A percentile compares a stretch with the other conserved stretches of the same genome.
phyloP scores from a whole-genome alignment of 2,113 vertebrate species.

The Eidolon helvum region DNA sequence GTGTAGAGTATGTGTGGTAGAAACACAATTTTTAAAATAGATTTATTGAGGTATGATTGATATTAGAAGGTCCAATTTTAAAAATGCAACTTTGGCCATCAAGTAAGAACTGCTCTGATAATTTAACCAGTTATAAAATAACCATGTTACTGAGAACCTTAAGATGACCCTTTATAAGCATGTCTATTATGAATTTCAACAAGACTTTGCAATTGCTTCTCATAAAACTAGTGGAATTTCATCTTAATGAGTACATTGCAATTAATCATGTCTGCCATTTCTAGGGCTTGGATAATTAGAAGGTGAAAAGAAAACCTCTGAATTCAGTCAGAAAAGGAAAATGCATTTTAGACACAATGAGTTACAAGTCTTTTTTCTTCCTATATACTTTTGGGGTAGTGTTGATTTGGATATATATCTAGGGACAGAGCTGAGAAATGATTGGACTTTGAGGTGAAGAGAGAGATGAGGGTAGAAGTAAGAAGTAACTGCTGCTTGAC shows the following conservation, averaged over 20 bases:
- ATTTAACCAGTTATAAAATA: background rate
- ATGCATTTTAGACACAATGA: background rate
- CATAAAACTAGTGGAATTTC: background rate
- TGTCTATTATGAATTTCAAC: background rate
- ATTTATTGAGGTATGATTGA: background rate
- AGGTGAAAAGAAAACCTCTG: slow-evolving; percentile 9
- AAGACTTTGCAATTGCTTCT: background rate
- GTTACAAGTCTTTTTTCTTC: background rate
- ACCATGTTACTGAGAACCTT: background rate
- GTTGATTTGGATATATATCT: background rate
- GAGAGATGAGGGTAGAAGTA: background rate
- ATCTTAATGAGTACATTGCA: background rate
- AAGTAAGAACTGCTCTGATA: background rate
- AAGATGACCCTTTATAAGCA: background rate
- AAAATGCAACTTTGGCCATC: background rate
- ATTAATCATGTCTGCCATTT: background rate
- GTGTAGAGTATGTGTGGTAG: background rate
- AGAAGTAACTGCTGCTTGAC: background rate
- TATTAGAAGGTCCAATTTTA: background rate
- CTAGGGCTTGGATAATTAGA: background rate
- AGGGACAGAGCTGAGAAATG: background rate
- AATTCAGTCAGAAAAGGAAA: background rate
- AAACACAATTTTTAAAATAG: background rate
- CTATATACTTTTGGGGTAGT: background rate
- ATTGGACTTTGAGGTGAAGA: background rate